Evolutionary conservation across 2,113 vertebrate species (phyloP), one percentile per base, ranked within the genome.

Genomic region (Bombycilla garrulus): DNA sequence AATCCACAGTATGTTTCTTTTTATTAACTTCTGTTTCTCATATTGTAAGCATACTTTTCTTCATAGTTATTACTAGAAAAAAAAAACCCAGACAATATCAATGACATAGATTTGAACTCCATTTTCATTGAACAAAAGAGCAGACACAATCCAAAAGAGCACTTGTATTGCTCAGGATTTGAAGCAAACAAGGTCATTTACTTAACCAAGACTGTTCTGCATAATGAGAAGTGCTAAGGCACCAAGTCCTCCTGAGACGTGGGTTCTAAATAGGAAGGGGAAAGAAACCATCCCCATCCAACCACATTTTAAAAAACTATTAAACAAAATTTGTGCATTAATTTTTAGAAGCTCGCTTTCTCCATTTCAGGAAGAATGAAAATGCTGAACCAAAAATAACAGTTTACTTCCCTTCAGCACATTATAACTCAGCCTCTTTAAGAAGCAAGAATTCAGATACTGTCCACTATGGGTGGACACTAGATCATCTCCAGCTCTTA

Each of bases 211-310:
- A 40, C 29, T 79, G 14, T 35, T 69, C 28, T 48, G 18, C 33
- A 15, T 48, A 82, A 81, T 56, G 42, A 60, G 40, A 71, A 15
- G 12, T 15, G 5, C 48, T 64, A 84, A 79, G 31, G 42, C 16
- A 85, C 10, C 47, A 77, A 40, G 62, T 33, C 44, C n/a, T 57
- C 24, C 54, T n/a, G 15, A 77, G 58, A 66, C 11, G 31, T 4
- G 29, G 12, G 15, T 50, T 76, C 33, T 78, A 86, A 93, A 73
- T 11, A 17, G 35, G 33, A 90, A 66, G 15, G 21, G 23, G 5
- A 0, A 7, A 28, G 40, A 14, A 21, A 2, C 0, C 8, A 64
- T 22, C 9, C 10, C 19, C 26, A 73, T 70, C 5, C 9, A 73
- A 66, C 12, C 7, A 66, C 12, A 66, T 31, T 70, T 73, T 29